Base-by-base conservation (phyloP, 1,140 invertebrate species). In the Phortica variegata region DNA sequence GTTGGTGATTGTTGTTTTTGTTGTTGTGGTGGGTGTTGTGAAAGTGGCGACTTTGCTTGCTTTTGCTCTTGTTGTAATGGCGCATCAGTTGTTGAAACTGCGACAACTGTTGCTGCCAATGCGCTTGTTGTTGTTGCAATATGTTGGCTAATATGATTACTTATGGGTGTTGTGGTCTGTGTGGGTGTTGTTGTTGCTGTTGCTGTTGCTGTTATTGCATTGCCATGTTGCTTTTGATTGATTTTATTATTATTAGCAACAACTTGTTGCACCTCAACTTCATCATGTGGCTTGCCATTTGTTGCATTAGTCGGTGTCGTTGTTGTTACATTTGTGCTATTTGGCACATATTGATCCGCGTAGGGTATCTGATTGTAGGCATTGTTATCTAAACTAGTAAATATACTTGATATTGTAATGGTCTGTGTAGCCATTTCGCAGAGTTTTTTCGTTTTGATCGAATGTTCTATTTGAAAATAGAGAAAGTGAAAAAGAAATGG, bases 271-370 rank as follows among this genome's bases (percentile, higher is more conserved):
- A 52, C 44, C 15, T 32, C 37, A 15, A 34, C 7, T 44, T 4
- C 21, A 29, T 37, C 43, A 8, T 36, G 16, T 42, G 31, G 15
- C 23, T 43, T 46, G 17, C 38, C 12, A 16, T 38, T 29, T 31
- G 29, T 31, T 31, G 29, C n/a, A 31, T 31, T 9, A 31, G 21
- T 10, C 31, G 19, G 21, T 31, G 36, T 49, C 20, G 13, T 42
- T 31, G 23, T 42, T 34, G 7, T 38, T 23, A 10, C 15, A 29
- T 19, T 56, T n/a, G 13, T 18, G 17, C 43, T 55, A 38, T 10
- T 75, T 65, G 72, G 61, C 72, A 75, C 72, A 69, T 55, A 75
- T 52, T 75, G 73, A 75, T 75, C 73, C n/a, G 60, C 73, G 49
- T 70, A 75, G 41, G 73, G 73, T 49, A 75, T 75, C 31, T 70